These are phyloP conservation scores for Anoura caudifer DNA, from an alignment of 2,113 vertebrate genomes.

Conservation along the genomic window DNA sequence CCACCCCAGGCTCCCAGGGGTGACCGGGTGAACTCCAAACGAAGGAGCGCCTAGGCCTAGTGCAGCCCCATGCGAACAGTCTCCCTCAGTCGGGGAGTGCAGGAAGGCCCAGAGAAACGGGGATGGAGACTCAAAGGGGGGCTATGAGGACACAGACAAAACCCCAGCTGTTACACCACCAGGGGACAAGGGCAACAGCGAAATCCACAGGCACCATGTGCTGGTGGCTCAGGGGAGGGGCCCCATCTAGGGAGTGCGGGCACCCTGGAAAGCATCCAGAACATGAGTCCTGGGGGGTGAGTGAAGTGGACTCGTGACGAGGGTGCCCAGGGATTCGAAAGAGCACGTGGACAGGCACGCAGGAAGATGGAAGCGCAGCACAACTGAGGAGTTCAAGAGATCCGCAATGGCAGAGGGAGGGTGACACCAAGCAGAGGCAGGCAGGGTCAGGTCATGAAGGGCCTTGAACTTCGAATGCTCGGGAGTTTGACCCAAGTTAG, in stretches of 20 bases:
- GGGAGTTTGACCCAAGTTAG: neutral
- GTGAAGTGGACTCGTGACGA: neutral
- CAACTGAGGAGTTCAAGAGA: neutral
- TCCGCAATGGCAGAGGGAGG: neutral
- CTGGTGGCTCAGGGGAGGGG: fast-evolving
- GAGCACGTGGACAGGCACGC: fast-evolving
- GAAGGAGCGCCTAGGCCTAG: neutral
- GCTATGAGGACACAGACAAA: neutral
- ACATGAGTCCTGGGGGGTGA: neutral
- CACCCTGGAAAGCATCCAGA: neutral
- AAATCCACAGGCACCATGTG: neutral
- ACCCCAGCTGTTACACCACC: fast-evolving
- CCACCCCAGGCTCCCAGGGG: neutral
- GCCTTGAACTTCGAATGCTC: neutral
- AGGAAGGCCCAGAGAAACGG: neutral
- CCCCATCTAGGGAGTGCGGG: fast-evolving
- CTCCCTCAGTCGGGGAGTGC: neutral
- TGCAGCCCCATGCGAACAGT: fast-evolving
- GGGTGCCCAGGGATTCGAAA: neutral
- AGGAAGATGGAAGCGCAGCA: neutral
- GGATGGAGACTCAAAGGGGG: neutral
- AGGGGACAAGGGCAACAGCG: neutral
- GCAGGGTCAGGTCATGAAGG: neutral
- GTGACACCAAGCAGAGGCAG: neutral
- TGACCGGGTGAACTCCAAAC: neutral